These are phyloP conservation scores for Elachura formosa DNA, from an alignment of 2,113 vertebrate species.

Conservation along the genomic window DNA sequence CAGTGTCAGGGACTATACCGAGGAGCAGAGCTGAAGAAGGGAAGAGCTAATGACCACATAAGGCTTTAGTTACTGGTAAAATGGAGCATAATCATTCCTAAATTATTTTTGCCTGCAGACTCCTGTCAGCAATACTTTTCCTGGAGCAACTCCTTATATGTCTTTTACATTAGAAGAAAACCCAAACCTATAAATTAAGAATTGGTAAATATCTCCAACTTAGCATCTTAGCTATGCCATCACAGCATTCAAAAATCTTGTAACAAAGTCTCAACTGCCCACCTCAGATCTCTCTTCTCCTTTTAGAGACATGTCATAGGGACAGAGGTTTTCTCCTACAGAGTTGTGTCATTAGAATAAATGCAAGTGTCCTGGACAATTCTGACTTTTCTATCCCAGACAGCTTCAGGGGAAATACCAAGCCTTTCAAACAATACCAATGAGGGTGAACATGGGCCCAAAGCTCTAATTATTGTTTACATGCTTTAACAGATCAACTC, in stretches of 20 bases:
- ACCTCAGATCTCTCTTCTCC: neutral
- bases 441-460: neutral
- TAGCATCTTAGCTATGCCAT: neutral
- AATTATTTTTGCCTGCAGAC: neutral
- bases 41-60: neutral
- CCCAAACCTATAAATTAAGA: neutral
- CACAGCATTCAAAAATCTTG: neutral
- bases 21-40: neutral
- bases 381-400: neutral
- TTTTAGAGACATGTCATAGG: neutral
- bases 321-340: neutral
- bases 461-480: conserved; percentile 18
- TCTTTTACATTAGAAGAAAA: neutral
- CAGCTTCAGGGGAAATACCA: neutral
- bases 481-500: neutral
- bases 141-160: neutral
- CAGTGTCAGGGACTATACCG: neutral
- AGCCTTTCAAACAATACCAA: neutral
- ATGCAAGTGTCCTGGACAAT: neutral
- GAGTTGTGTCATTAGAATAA: neutral
- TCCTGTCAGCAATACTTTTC: neutral
- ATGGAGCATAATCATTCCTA: neutral
- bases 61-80: neutral
- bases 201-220: neutral
- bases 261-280: neutral